Base-by-base conservation (phyloP, 2,113 vertebrate species). In the Notarius lentiginosus region DNA sequence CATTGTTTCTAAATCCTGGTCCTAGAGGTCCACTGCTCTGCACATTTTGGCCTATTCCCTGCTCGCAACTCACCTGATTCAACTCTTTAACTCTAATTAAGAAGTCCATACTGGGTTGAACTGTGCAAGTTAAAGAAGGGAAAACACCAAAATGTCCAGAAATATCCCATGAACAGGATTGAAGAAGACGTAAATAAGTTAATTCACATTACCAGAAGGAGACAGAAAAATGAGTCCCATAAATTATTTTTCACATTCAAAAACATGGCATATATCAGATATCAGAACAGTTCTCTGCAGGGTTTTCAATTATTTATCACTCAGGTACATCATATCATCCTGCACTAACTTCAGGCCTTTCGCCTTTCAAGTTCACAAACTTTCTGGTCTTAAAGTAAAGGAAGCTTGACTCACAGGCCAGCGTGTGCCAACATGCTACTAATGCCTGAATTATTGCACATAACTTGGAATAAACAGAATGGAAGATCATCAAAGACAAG, bases 191-290 rank as follows among this genome's bases (percentile, higher is more conserved):
- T 41, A 75, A 75, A 51, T 7, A 2, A 75, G 73, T 15, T 53
- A 53, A 76, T 76, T 53, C 49, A 51, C 73, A 68, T 68, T 27
- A 75, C 41, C 10, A 53, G 22, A 76, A 76, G 10, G 22, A 75
- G 2, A 18, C 47, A n/a, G 17, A 17, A 20, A 49, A 47, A 73
- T 20, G 70, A 73, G 10, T 55, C 14, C 12, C 14, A 56, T 47
- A 41, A 72, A 72, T 41, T 9, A 72, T 72, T 51, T 49, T 49
- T 76, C 47, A 51, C 22, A n/a, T 79, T 27, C 51, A 14, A 17
- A 55, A 79, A 79, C 75, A 79, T 55, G 75, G 75, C 49, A 79
- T 41, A 41, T 41, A 41, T 41, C 75, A 27, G 51, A 79, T 55
- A 79, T 79, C 51, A 79, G 75, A 79, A 51, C 4, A 27, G 75